A percentile compares a stretch with the other conserved stretches of the same genome.
Evolutionary conservation across 2,797 vertebrate genomes (phyloP).

Genomic region (Sitta carolinensis): DNA sequence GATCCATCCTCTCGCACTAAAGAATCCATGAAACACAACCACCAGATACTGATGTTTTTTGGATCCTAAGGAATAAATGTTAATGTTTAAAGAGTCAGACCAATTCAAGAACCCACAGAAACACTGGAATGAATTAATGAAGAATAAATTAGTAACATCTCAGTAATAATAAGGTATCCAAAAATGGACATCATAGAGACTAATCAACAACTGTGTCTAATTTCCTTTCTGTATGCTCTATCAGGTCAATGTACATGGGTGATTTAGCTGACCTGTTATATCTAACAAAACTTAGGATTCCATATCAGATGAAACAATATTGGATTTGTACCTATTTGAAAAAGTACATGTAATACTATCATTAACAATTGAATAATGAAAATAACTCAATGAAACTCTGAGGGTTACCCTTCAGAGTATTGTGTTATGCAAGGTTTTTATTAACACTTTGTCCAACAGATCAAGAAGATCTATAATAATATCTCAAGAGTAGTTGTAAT

Average conservation of each 20-base stretch:
- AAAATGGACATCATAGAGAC: neutral
- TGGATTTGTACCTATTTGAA: neutral
- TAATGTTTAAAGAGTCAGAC: neutral
- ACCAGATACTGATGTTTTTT: neutral
- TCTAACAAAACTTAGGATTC: neutral
- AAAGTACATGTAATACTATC: neutral
- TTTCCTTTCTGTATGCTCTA: neutral
- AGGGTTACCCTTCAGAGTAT: neutral
- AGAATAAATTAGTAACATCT: neutral
- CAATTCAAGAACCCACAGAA: neutral
- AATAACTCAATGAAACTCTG: neutral
- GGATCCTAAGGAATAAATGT: neutral
- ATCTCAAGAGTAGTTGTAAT: neutral
- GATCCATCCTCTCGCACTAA: neutral
- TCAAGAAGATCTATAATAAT: neutral
- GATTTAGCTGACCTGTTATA: neutral
- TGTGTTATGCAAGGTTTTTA: accelerated
- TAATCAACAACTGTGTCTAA: neutral
- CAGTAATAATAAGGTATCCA: neutral
- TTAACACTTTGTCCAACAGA: neutral
- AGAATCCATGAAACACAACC: neutral
- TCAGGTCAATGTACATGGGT: accelerated
- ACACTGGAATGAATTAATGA: neutral
- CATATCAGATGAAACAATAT: neutral
- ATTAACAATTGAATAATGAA: neutral